Percentiles rank a stretch among this genome's conserved stretches.
These are phyloP conservation scores for Ailuropoda melanoleuca DNA, from an alignment of 2,113 vertebrate species.

Conservation along the genomic window DNA sequence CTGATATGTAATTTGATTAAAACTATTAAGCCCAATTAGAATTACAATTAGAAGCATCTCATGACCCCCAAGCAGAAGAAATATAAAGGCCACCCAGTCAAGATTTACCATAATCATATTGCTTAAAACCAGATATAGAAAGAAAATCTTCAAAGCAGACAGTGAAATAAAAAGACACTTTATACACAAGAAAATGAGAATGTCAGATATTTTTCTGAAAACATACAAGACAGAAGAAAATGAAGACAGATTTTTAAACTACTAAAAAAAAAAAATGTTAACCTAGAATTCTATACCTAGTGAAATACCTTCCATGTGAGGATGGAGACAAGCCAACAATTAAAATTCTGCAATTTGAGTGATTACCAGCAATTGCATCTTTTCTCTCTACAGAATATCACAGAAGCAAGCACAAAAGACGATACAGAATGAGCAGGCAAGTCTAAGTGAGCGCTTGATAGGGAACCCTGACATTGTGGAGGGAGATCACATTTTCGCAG, in stretches of 20 bases:
- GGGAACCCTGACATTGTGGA: fast-evolving
- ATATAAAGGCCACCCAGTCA: too few relatives aligned
- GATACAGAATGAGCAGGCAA: too few relatives aligned
- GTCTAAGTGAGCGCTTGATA: neutral
- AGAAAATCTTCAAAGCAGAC: neutral
- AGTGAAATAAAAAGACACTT: neutral
- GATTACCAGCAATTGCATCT: neutral
- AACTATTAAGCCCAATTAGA: neutral
- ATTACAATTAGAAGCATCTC: neutral
- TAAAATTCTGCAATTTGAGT: neutral
- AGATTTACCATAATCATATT: neutral
- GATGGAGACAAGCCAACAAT: neutral
- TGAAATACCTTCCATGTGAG: neutral
- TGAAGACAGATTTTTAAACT: neutral
- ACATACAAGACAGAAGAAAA: neutral
- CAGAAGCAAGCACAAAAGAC: neutral
- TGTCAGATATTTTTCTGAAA: neutral
- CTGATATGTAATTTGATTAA: neutral
- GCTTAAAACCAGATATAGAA: neutral
- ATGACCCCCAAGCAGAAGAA: neutral
- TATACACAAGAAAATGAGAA: neutral
- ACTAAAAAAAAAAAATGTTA: neutral
- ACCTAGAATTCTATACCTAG: neutral
- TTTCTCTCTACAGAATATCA: neutral
- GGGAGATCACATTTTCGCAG: fast-evolving